Evolutionary conservation across 2,888 invertebrate genomes (phyloP), one percentile per base, ranked within the genome.

Genomic region (Leptura quadrifasciata): DNA sequence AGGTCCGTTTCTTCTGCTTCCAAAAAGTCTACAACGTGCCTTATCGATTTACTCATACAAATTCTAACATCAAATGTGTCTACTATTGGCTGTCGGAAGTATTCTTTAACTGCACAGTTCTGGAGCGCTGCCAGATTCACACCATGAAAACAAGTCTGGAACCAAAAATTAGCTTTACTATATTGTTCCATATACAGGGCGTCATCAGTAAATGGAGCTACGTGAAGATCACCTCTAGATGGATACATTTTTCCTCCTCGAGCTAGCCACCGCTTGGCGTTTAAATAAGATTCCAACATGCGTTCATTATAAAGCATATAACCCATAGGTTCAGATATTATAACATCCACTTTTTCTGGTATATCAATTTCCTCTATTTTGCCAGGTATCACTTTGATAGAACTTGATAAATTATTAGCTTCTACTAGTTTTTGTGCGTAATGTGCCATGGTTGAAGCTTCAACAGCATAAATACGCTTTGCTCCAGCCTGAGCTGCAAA

Each of bases 271-370:
- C 99, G 99, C 87, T 99, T 97, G 3, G 99, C 98, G 91, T 99
- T 99, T 77, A 99, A 91, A 91, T 97, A 99, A 0, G 98, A 98
- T 91, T 99, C 99, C 83, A 99, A 91, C 99, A 99, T 99, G 79
- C 99, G 92, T 89, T 99, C 99, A 90, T 99, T 99, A 89, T 98
- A 98, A 74, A 99, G 91, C 99, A 99, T 99, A 89, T 99, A 99
- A n/a, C 99, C 99, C 99, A 99, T 99, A 0, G 99, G 99, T 90
- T 99, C 99, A 1, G 98, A 98, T 83, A 99, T 97, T 84, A 99
- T 98, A 58, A 98, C 94, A 90, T 99, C 99, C 20, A 99, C 98
- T 85, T 92, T 93, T 89, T 99, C 98, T 0, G 98, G 98, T 79
- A 99, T 90, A 83, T 96, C 96, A 60, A 99, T 96, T 91, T 99